Conservation (phyloP, 1,140 invertebrate genomes). For the Eueides isabella region DNA sequence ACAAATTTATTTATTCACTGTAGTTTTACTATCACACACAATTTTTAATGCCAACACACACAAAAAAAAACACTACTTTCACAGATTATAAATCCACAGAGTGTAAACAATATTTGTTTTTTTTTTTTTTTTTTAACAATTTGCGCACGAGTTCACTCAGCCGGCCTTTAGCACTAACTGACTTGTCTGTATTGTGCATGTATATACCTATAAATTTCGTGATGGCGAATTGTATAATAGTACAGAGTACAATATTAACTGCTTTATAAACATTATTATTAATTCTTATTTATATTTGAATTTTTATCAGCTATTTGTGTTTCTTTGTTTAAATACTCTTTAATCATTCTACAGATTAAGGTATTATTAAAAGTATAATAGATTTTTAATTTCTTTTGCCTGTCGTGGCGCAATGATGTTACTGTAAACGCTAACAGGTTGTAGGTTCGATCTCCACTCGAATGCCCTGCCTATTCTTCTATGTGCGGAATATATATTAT, state of each 20-base stretch:
- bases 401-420: no score
- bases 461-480: no score
- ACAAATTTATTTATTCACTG: no score
- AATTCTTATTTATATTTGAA: not conserved
- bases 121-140: slow-evolving; percentile 6
- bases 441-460: no score
- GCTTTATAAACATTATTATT: not conserved
- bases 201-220: slow-evolving; percentile 17
- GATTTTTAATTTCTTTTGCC: no score
- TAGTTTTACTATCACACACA: not conserved
- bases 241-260: not conserved
- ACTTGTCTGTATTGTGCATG: not conserved
- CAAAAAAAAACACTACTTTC: not conserved
- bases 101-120: slow-evolving; percentile 7
- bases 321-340: not conserved
- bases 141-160: slow-evolving; percentile 12
- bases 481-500: no score
- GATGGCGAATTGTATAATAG: slow-evolving; percentile 3
- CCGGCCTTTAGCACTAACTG: slow-evolving; percentile 11
- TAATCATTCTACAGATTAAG: no score
- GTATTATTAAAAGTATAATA: no score
- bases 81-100: slow-evolving; percentile 1
- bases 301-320: not conserved
- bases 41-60: not conserved
- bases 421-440: no score